Percentiles rank a stretch among this genome's conserved stretches.
Conservation (phyloP, 2,797 vertebrate species). For the Acrossocheilus fasciatus region DNA sequence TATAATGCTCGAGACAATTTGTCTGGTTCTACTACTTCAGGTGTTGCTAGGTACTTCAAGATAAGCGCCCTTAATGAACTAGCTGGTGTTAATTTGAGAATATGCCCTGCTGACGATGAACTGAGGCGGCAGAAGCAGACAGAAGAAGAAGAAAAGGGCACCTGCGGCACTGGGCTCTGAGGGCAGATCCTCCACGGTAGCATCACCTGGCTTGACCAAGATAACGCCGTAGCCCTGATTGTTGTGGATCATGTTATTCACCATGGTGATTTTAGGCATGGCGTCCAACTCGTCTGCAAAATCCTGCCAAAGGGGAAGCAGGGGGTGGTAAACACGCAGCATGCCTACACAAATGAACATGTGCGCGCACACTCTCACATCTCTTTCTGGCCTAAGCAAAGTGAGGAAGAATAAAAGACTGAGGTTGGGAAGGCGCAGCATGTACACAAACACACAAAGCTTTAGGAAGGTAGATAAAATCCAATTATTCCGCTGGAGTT, state of each 20-base stretch:
- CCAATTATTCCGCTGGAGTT: conserved; percentile 50
- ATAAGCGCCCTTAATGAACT: conserved; percentile 3
- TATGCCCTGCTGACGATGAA: conserved; percentile 1
- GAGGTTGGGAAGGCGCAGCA: not conserved
- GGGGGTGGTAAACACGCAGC: conserved; percentile 35
- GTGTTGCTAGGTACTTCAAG: conserved; percentile 2
- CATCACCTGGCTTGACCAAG: conserved; percentile 83
- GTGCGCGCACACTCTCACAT: not conserved
- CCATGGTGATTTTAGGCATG: conserved; percentile 90
- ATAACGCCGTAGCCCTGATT: conserved; percentile 94
- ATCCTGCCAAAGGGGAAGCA: conserved; percentile 77
- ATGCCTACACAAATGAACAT: conserved; percentile 45
- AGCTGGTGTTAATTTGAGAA: conserved; percentile 30
- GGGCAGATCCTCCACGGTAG: conserved; percentile 65
- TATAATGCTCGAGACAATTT: not conserved
- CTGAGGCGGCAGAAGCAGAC: not conserved
- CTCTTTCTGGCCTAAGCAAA: conserved; percentile 1
- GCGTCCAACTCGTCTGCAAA: conserved; percentile 87
- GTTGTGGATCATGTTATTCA: conserved; percentile 94
- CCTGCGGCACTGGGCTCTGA: conserved; percentile 67
- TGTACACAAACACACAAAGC: conserved; percentile 21
- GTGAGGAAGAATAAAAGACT: conserved; percentile 18
- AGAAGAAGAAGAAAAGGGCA: conserved; percentile 55
- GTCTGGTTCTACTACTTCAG: not conserved
- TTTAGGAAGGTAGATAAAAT: conserved; percentile 32